Conservation (phyloP, 2,113 vertebrate species). For the Eretmochelys imbricata region DNA sequence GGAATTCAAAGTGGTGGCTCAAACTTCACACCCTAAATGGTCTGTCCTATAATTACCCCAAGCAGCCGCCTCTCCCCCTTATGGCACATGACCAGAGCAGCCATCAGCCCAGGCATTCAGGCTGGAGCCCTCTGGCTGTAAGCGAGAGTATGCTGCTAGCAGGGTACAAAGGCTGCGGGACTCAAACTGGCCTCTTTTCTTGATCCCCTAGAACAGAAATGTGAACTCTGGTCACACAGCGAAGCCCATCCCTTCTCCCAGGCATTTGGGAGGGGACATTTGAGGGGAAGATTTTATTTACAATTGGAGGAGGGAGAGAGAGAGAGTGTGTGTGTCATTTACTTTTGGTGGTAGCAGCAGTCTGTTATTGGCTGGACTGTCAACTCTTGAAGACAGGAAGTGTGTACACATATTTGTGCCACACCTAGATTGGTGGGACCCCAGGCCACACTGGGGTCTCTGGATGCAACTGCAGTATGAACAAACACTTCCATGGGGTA, state of each 20-base stretch:
- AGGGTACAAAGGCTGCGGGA: neutral
- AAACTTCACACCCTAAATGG: neutral
- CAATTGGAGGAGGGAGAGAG: neutral
- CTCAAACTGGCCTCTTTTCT: neutral
- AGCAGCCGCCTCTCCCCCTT: neutral
- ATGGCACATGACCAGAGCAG: neutral
- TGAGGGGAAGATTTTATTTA: neutral
- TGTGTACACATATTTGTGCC: neutral
- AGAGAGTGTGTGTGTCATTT: too few species aligned
- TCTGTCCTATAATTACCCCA: neutral
- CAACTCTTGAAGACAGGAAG: neutral
- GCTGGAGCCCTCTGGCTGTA: neutral
- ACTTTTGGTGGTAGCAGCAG: neutral
- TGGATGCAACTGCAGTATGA: neutral
- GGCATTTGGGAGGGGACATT: rapidly evolving
- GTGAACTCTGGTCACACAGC: rapidly evolving
- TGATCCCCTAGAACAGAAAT: rapidly evolving
- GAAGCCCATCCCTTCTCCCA: rapidly evolving
- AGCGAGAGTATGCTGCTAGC: neutral
- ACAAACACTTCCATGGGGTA: rapidly evolving
- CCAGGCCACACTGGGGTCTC: too few species aligned
- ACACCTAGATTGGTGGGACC: neutral
- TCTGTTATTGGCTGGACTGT: neutral
- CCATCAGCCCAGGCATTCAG: neutral
- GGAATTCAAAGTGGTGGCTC: neutral